Base-by-base conservation (phyloP, 1,140 invertebrate genomes). In the Plectus sambesii region DNA sequence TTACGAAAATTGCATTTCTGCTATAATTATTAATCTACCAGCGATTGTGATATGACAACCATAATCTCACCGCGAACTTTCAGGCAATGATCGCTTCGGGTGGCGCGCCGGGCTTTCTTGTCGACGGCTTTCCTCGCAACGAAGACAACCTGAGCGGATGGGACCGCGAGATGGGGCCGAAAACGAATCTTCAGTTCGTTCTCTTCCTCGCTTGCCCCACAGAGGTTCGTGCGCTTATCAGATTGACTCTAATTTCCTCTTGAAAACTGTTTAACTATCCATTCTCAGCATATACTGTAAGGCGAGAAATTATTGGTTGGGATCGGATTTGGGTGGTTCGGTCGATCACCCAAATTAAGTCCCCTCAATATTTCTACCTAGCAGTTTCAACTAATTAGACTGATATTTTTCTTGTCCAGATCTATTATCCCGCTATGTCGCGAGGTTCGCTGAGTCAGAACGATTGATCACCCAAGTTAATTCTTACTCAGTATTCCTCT, bases 81-180 rank as follows among this genome's bases (percentile, higher is more conserved):
- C 56, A 73, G 75, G 85, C 85, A 1, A 93, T 93, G 84, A 71
- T 53, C 6, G 62, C 61, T 6, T 26, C 76, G 48, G 68, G 76
- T 42, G 76, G 80, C 12, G 77, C 80, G 19, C 74, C 79, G n/a
- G 81, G 82, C 35, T 99, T 98, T 69, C 74, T 99, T 0, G 84
- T 99, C 60, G 94, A 99, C 73, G 94, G 94, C 5, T 99, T 99
- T 71, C 94, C 94, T 23, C 76, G 94, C 22, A 99, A 97, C 71
- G 78, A 90, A 68, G 81, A 98, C 70, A 99, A 99, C 72, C 72
- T 98, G 42, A 80, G 89, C 49, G 94, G 94, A 1, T 99, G 94
- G 94, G 80, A 83, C 29, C 76, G 79, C 58, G 74, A 78, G 55
- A 90, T 98, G 82, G 69, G 75, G 0, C 80, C 82, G 17, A 89